Conservation (phyloP, 2,113 vertebrate genomes). For the Eretmochelys imbricata region DNA sequence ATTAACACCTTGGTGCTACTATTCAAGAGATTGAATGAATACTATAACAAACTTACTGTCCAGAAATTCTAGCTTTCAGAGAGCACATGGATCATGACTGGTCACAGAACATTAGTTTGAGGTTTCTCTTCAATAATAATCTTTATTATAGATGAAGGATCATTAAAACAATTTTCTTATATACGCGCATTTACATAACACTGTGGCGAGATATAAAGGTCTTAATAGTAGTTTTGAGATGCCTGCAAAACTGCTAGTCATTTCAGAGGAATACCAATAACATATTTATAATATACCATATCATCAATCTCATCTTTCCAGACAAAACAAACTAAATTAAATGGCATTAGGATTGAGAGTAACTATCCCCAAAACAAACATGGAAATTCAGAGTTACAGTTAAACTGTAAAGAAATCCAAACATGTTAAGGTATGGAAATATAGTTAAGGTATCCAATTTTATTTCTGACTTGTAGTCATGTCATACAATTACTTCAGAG, state of each 20-base stretch:
- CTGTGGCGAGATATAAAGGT: neutral
- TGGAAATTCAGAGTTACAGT: neutral
- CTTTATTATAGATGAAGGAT: neutral
- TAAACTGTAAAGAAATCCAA: neutral
- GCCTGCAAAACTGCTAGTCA: neutral
- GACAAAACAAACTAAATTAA: neutral
- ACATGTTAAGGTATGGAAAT: neutral
- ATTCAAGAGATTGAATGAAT: neutral
- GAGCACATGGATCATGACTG: neutral
- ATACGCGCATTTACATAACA: neutral
- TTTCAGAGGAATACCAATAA: neutral
- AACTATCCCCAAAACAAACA: neutral
- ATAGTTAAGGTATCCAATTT: neutral
- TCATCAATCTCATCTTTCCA: neutral
- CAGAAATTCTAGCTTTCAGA: neutral
- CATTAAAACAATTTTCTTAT: neutral
- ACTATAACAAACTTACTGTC: neutral
- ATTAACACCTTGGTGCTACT: accelerated
- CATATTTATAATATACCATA: neutral
- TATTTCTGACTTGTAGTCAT: neutral
- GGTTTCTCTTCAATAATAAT: neutral
- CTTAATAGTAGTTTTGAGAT: neutral
- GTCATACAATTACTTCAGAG: neutral
- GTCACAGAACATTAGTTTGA: neutral
- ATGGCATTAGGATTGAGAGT: neutral